These are phyloP conservation scores for Narcine bancroftii DNA, from an alignment of 2,113 vertebrate genomes.

Conservation along the genomic window DNA sequence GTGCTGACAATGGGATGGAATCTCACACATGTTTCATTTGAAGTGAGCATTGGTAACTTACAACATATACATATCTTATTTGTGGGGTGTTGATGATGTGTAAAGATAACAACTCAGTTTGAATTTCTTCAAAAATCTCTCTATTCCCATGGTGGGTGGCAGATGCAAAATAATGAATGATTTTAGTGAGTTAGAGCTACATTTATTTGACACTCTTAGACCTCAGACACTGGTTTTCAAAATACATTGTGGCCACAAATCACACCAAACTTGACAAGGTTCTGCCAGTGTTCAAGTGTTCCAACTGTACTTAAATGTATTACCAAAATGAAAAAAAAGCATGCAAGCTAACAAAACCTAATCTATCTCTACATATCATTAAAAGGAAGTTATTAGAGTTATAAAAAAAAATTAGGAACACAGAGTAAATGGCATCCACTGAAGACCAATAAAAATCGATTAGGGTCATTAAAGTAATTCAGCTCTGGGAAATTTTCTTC, in stretches of 20 bases:
- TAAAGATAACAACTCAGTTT: neutral
- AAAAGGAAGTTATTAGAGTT: neutral
- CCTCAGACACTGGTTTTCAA: neutral
- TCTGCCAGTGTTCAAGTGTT: neutral
- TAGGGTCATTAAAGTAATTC: neutral
- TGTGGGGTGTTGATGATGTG: neutral
- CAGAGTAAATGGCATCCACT: neutral
- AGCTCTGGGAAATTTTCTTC: neutral
- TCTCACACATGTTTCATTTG: neutral
- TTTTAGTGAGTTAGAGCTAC: neutral
- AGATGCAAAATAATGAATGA: neutral
- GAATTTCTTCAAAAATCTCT: neutral
- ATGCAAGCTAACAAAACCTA: neutral
- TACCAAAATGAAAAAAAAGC: neutral
- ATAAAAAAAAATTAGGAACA: neutral
- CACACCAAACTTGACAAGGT: no score
- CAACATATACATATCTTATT: neutral
- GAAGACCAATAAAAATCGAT: neutral
- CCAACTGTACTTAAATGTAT: neutral
- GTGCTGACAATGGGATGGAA: neutral
- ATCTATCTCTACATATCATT: neutral
- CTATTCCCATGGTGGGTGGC: neutral
- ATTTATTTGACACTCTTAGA: neutral
- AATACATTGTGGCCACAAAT: neutral
- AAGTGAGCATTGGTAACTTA: neutral